Base-by-base conservation (phyloP, 2,113 vertebrate species). In the Pseudolaguvia tuberculata region DNA sequence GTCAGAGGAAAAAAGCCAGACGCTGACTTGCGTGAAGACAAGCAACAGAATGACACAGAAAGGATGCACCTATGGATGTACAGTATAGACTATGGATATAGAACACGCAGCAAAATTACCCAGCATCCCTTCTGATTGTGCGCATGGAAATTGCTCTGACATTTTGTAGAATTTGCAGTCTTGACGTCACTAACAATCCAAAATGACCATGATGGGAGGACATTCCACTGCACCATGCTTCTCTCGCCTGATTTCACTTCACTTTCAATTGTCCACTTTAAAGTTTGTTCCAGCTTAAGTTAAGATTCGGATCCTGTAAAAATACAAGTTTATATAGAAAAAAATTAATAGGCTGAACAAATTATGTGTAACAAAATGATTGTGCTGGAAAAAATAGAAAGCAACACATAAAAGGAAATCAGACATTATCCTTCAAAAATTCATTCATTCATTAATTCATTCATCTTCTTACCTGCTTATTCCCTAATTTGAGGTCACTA, bases 121-220 rank as follows among this genome's bases (percentile, higher is more conserved):
- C 62, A 66, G 66, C 67, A 65, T 83, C 70, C 78, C 69, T 61
- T 57, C 63, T 73, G 76, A 53, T 67, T 52, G 81, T 78, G 68
- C 69, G 61, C 70, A 75, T 75, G 71, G 81, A 79, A 82, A 83
- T 83, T 83, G 81, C 81, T 83, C 72, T 83, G 81, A 83, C 81
- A 80, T 83, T 80, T 82, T 53, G 29, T 55, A n/a, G 52, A 70
- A 70, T 80, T 80, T 70, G 78, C 53, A 53, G 55, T 78, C 66
- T 53, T 73, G 76, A 78, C 73, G 72, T 78, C 78, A 76, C 76
- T 78, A 73, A 61, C 62, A 73, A 67, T 42, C 45, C 70, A n/a
- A 71, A 82, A 82, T 79, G 71, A 77, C 78, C 58, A 25, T 77
- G 75, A 77, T 77, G 57, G 63, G 66, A 63, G 70, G 55, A 56